Evolutionary conservation across 1,140 invertebrate species (phyloP), one percentile per base, ranked within the genome.

Genomic region (Dreissena polymorpha): DNA sequence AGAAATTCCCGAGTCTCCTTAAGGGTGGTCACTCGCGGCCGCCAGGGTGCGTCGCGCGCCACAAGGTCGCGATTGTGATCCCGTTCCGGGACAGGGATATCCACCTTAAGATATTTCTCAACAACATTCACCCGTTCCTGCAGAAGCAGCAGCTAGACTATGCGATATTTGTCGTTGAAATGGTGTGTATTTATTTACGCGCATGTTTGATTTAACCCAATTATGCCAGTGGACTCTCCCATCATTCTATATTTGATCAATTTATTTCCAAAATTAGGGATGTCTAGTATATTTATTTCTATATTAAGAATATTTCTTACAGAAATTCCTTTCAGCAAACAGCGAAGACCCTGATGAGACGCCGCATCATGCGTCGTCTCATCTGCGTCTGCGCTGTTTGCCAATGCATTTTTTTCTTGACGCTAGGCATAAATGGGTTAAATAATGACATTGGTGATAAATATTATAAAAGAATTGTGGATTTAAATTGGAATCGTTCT

Each of bases 31-130:
- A 69, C 25, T 88, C 83, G 68, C 78, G 70, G 18, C 90, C 90
- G 0, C 55, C 77, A 5, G 68, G 77, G 21, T 91, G 90, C 70
- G 64, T 23, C 14, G 64, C 89, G 14, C 71, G 85, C 13, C 81
- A 88, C 67, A 84, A 87, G 55, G 83, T 91, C 23, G 89, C 89
- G n/a, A 80, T 91, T 6, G 83, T 91, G 10, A 82, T 91, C n/a
- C 90, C 90, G 0, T 91, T 87, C 78, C 86, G 90, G 77, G 86
- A 91, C 68, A 68, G 91, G 79, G 85, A 88, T 23, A 84, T 71
- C 27, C 89, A 91, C 85, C 79, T 91, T 51, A 87, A 87, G 74
- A 86, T 88, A 71, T 90, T 91, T 79, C 69, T 91, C 6, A 69
- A 85, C 21, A 86, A 91, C 69, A 87, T 91, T 10, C 91, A 91